These are phyloP conservation scores for Cossypha caffra DNA, from an alignment of 2,797 vertebrate species.

Conservation along the genomic window DNA sequence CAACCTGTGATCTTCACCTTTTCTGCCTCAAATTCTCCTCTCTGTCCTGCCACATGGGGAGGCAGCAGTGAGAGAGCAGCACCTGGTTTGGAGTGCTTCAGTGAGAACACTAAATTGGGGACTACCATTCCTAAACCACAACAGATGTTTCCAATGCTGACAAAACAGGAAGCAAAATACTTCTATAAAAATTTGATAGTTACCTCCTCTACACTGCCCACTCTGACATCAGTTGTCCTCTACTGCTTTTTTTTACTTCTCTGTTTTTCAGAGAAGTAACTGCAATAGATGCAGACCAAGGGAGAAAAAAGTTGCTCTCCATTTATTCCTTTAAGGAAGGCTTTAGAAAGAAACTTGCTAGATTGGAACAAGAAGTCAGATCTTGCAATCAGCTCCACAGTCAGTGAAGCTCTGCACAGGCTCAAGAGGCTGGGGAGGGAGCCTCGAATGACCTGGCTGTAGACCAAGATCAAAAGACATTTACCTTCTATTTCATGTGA, in stretches of 20 bases:
- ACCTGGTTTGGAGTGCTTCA: neutral
- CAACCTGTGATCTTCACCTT: neutral
- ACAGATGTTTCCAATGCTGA: neutral
- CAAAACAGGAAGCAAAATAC: neutral
- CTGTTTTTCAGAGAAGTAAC: neutral
- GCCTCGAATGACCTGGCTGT: neutral
- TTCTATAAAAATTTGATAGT: neutral
- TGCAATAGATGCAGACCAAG: neutral
- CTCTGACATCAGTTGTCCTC: neutral
- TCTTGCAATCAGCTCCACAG: neutral
- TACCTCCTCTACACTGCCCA: neutral
- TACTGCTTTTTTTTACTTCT: neutral
- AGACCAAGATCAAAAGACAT: neutral
- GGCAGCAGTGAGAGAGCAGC: neutral
- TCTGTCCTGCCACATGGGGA: neutral
- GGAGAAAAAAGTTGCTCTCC: neutral
- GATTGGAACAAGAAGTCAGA: neutral
- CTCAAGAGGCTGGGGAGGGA: neutral
- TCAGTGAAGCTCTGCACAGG: neutral
- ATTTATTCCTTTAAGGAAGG: neutral
- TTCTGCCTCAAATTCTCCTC: neutral
- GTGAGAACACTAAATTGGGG: neutral
- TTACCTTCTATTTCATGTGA: slow-evolving; percentile 3
- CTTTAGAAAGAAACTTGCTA: neutral
- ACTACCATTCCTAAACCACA: neutral